phyloP scores from a whole-genome alignment of 1,140 invertebrate species.

The Manduca sexta region DNA sequence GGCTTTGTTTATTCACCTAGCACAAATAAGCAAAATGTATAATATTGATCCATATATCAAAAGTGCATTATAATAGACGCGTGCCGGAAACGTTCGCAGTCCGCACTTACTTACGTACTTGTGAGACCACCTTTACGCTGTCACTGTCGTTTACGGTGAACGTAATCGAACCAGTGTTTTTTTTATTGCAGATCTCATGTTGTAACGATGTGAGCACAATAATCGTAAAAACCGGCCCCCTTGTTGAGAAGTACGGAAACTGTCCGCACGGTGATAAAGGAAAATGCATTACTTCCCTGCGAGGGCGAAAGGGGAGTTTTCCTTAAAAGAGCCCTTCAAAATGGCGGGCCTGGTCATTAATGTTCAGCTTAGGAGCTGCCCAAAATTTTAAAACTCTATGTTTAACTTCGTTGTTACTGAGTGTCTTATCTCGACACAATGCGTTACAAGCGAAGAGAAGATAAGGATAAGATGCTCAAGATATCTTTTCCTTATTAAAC shows the following conservation, averaged over 20 bases:
- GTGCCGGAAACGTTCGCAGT: too few species aligned
- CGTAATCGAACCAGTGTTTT: conserved; percentile 28
- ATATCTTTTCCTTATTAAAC: too few species aligned
- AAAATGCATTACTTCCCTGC: conserved; percentile 68
- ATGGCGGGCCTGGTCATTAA: conserved; percentile 58
- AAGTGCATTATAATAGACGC: too few species aligned
- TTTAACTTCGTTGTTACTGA: conserved; percentile 41
- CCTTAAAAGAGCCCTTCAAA: conserved; percentile 56
- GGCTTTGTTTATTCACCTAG: too few species aligned
- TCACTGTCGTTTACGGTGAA: conserved; percentile 20
- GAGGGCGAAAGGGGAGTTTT: conserved; percentile 47
- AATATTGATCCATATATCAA: too few species aligned
- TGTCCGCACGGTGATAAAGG: conserved; percentile 63
- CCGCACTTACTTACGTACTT: too few species aligned
- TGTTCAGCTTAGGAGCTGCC: conserved; percentile 43
- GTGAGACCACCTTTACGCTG: neutral
- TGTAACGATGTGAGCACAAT: conserved; percentile 50
- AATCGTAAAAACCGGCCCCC: conserved; percentile 63
- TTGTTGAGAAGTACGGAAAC: conserved; percentile 55
- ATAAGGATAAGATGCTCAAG: too few species aligned
- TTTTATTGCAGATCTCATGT: conserved; percentile 50
- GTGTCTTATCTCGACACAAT: too few species aligned
- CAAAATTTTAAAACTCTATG: conserved; percentile 62
- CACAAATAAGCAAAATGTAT: too few species aligned
- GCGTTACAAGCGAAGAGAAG: too few species aligned